phyloP scores from a whole-genome alignment of 1,140 invertebrate species.

The Caenorhabditis remanei region DNA sequence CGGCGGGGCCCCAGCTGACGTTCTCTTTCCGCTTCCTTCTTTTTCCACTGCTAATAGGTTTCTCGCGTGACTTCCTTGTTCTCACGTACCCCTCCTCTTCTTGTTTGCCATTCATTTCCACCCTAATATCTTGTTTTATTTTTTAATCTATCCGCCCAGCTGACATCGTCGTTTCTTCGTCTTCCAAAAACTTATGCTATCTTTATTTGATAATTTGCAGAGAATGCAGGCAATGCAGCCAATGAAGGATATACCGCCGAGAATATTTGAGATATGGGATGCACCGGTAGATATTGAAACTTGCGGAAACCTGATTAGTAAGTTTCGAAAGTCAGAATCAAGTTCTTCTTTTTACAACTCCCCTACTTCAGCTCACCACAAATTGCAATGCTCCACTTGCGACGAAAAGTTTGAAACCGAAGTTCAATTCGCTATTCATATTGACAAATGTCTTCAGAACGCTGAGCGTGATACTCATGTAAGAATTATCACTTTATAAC shows the following conservation, averaged over 20 bases:
- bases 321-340: no score
- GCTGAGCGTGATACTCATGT: background rate
- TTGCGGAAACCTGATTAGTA: background rate
- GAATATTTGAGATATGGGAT: background rate
- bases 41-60: conserved; percentile 19
- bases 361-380: background rate
- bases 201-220: no score
- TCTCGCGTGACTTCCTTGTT: conserved; percentile 46
- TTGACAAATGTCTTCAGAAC: background rate
- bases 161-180: background rate
- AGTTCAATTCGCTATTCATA: background rate
- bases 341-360: no score
- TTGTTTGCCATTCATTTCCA: conserved; percentile 29
- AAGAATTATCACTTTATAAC: background rate
- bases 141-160: background rate
- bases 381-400: conserved; percentile 1
- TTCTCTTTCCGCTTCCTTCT: background rate
- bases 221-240: background rate
- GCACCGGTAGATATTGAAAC: background rate
- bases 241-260: background rate
- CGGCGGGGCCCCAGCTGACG: conserved; percentile 27
- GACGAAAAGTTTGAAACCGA: background rate
- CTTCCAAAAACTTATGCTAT: background rate
- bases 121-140: conserved; percentile 7
- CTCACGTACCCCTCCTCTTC: conserved; percentile 40